Evolutionary conservation across 2,888 invertebrate genomes (phyloP).

Genomic region (Tuberolachnus salignus): DNA sequence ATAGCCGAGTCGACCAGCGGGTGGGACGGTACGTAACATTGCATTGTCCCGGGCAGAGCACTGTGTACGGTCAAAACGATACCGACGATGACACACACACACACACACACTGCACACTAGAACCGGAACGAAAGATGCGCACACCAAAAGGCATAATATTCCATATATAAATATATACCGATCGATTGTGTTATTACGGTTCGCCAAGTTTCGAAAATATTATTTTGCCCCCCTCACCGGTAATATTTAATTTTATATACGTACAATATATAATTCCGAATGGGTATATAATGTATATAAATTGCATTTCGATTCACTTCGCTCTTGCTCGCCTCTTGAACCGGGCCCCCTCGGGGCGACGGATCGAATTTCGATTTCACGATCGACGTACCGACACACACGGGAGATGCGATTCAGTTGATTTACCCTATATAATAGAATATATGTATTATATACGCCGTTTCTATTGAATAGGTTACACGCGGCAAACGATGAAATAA

Average conservation of each 20-base stretch:
- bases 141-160: slow-evolving; percentile 27
- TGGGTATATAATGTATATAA: slow-evolving; percentile 8
- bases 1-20: slow-evolving; percentile 42
- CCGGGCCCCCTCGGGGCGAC: slow-evolving; percentile 45
- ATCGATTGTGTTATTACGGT: slow-evolving; percentile 44
- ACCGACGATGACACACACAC: no score
- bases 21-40: slow-evolving; percentile 49
- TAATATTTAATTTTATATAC: slow-evolving; percentile 28
- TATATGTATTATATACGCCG: no score
- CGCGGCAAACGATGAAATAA: not conserved
- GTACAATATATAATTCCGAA: slow-evolving; percentile 13
- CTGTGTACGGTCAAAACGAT: not conserved
- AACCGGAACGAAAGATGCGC: slow-evolving; percentile 53
- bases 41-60: slow-evolving; percentile 38
- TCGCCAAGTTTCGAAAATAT: slow-evolving; percentile 54
- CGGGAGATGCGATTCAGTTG: slow-evolving; percentile 10
- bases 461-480: not conserved
- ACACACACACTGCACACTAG: slow-evolving; percentile 25
- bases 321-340: not conserved
- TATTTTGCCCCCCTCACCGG: slow-evolving; percentile 44
- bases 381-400: slow-evolving; percentile 37
- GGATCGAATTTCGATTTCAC: slow-evolving; percentile 56
- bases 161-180: not conserved
- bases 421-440: slow-evolving; percentile 5
- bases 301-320: slow-evolving; percentile 40